These are phyloP conservation scores for Acleris emargana DNA, from an alignment of 2,888 invertebrate genomes.

Conservation along the genomic window DNA sequence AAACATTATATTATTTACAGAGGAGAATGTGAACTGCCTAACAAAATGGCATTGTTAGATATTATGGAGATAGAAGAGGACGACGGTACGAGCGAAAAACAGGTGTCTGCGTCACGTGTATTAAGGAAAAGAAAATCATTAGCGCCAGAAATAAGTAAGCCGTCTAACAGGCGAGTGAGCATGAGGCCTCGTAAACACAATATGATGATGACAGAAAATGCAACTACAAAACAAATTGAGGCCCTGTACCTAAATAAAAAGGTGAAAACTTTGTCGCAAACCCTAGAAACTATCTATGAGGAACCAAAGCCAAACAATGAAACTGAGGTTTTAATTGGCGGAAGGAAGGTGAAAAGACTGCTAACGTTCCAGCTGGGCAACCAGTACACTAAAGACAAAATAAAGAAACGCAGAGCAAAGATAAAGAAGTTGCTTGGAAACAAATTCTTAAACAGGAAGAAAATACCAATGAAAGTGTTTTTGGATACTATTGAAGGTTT, in stretches of 20 bases:
- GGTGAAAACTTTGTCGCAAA: slow-evolving; percentile 77
- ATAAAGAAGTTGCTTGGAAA: slow-evolving; percentile 82
- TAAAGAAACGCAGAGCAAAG: slow-evolving; percentile 83
- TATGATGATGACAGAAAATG: slow-evolving; percentile 63
- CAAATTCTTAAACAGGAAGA: slow-evolving; percentile 77
- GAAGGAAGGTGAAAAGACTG: slow-evolving; percentile 82
- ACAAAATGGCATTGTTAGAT: slow-evolving; percentile 77
- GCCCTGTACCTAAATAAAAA: slow-evolving; percentile 84
- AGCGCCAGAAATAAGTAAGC: slow-evolving; percentile 61
- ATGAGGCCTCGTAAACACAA: slow-evolving; percentile 75
- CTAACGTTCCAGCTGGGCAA: slow-evolving; percentile 80
- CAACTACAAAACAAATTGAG: slow-evolving; percentile 75
- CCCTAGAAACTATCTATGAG: slow-evolving; percentile 86
- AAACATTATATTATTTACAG: slow-evolving; percentile 49
- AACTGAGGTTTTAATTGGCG: slow-evolving; percentile 73
- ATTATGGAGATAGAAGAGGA: slow-evolving; percentile 69
- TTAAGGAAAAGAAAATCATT: slow-evolving; percentile 72
- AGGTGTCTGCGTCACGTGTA: slow-evolving; percentile 58
- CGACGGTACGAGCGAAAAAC: slow-evolving; percentile 45
- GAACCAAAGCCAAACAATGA: slow-evolving; percentile 79
- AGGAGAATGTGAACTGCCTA: slow-evolving; percentile 68
- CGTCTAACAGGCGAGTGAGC: slow-evolving; percentile 73
- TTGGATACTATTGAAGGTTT: slow-evolving; percentile 81
- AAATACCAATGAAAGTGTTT: slow-evolving; percentile 83
- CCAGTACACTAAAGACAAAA: slow-evolving; percentile 80